Base-by-base conservation (phyloP, 2,797 vertebrate genomes). In the Rhinatrema bivittatum region DNA sequence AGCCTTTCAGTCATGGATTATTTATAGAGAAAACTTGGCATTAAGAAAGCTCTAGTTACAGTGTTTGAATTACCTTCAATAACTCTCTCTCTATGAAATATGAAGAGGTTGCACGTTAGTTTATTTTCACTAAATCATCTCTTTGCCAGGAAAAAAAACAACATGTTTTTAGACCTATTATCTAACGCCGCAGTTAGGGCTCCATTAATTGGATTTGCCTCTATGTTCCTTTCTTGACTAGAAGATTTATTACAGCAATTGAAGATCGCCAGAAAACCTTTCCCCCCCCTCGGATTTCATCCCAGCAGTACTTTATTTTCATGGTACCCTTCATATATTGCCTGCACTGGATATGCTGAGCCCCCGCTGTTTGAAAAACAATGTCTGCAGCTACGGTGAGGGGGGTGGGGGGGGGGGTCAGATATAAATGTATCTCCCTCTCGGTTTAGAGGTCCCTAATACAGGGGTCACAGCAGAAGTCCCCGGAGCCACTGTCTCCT, bases 1-100 rank as follows among this genome's bases (percentile, higher is more conserved):
- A 36, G 29, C 2, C 57, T 39, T 37, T 56, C 57, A 62, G 46
- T 50, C 56, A 35, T 21, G 33, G 3, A 14, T 32, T 62, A 62
- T 58, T 60, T 60, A 58, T 39, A 26, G 23, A 46, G 50, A 56
- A 52, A 62, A 45, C 15, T 3, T 60, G 48, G 36, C 46, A 48
- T 34, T 41, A 58, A 65, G 50, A 14, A 49, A 55, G 42, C 56
- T 49, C 39, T 20, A 23, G 15, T 29, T 48, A 42, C 27, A 46
- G 32, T 34, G 42, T 44, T 36, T 47, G 37, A 60, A 60, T 60
- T 56, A 46, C 36, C 29, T 46, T 24, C 35, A 59, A 54, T 55
- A 56, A 55, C 11, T 50, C 45, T 39, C n/a, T n/a, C 50, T 11
- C 33, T 39, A 36, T 39, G 9, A 50, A 55, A 38, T 43, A 49